Percentiles rank a stretch among this genome's conserved stretches.
phyloP scores from a whole-genome alignment of 1,140 invertebrate species.

The Achroia grisella region DNA sequence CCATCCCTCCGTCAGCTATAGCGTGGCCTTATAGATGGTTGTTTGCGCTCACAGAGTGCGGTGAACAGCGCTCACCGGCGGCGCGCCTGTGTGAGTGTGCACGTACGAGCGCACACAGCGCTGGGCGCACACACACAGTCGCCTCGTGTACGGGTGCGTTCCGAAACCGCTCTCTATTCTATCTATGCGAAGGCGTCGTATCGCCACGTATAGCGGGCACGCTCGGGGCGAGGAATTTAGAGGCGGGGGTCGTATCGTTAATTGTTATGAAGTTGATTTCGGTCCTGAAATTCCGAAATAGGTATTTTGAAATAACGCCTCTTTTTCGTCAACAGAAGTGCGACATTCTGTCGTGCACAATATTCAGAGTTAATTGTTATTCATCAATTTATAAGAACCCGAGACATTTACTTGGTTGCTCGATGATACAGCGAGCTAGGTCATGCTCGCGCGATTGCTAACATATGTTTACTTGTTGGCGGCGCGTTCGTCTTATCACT shows the following conservation, averaged over 20 bases:
- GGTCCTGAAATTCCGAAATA: slow-evolving; percentile 72
- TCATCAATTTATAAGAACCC: slow-evolving; percentile 15
- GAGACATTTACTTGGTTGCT: no score
- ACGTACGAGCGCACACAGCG: slow-evolving; percentile 30
- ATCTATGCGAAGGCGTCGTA: slow-evolving; percentile 72
- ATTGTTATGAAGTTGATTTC: slow-evolving; percentile 74
- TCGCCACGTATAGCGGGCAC: slow-evolving; percentile 68
- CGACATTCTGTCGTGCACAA: slow-evolving; percentile 15
- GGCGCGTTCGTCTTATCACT: slow-evolving; percentile 40
- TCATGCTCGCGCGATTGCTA: slow-evolving; percentile 14
- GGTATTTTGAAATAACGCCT: slow-evolving; percentile 69
- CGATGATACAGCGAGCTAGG: slow-evolving; percentile 3
- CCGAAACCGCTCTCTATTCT: slow-evolving; percentile 73
- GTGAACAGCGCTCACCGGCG: slow-evolving; percentile 72
- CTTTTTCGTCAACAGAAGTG: slow-evolving; percentile 42
- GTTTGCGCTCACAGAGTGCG: slow-evolving; percentile 73
- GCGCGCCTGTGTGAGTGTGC: slow-evolving; percentile 51
- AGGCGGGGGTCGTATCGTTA: slow-evolving; percentile 72
- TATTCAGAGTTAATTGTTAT: slow-evolving; percentile 31
- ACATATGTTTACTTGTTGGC: slow-evolving; percentile 26
- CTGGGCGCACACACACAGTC: slow-evolving; percentile 17
- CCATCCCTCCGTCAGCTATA: slow-evolving; percentile 68
- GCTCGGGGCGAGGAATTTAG: slow-evolving; percentile 71
- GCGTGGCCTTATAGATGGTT: slow-evolving; percentile 74
- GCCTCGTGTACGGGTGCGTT: slow-evolving; percentile 57